phyloP scores from a whole-genome alignment of 2,888 invertebrate genomes.

The Hemaris fuciformis region DNA sequence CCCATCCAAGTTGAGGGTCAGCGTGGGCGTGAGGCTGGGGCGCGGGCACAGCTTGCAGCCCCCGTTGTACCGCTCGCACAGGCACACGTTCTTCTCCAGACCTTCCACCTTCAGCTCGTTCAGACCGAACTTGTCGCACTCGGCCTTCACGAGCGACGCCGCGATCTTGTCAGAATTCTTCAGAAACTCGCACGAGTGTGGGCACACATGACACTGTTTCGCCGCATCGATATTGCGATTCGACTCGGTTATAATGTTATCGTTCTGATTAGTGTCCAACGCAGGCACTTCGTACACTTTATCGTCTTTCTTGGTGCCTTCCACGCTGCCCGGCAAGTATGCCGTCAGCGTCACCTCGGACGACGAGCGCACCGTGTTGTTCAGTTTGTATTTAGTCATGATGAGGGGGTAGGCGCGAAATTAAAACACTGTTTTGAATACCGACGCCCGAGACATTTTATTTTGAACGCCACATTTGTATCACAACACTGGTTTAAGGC shows the following conservation, averaged over 20 bases:
- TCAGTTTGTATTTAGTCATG: conserved; percentile 82
- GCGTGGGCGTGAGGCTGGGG: conserved; percentile 49
- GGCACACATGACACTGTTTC: conserved; percentile 54
- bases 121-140: conserved; percentile 60
- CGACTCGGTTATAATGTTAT: conserved; percentile 46
- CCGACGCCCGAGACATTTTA: conserved; percentile 67
- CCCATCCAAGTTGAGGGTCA: conserved; percentile 47
- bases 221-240: conserved; percentile 54
- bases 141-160: conserved; percentile 56
- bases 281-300: conserved; percentile 44
- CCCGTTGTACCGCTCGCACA: conserved; percentile 72
- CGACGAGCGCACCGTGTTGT: conserved; percentile 62
- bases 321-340: conserved; percentile 63
- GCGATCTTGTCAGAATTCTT: conserved; percentile 54
- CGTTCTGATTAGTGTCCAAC: conserved; percentile 60
- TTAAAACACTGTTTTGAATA: conserved; percentile 64
- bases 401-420: conserved; percentile 23
- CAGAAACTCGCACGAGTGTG: conserved; percentile 57
- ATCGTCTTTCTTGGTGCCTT: conserved; percentile 43
- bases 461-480: conserved; percentile 33
- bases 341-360: conserved; percentile 73
- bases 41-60: conserved; percentile 73
- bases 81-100: conserved; percentile 59
- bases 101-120: conserved; percentile 70
- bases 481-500: conserved; percentile 39